phyloP scores from a whole-genome alignment of 2,113 vertebrate species.

The Strix uralensis region DNA sequence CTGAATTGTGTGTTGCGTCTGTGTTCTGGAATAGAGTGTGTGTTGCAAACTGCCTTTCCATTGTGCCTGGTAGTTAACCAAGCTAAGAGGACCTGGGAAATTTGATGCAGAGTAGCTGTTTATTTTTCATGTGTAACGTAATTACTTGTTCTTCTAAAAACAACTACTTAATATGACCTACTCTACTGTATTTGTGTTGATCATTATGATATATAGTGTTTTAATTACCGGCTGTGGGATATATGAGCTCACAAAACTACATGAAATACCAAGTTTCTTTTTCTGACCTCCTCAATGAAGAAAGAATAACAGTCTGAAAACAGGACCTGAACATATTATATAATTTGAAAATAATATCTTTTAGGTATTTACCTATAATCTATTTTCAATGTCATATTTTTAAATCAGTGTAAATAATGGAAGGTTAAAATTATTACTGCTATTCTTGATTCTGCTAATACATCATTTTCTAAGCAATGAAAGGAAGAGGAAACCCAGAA shows the following conservation, averaged over 20 bases:
- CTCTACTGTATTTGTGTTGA: not conserved
- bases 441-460: not conserved
- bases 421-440: not conserved
- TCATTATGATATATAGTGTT: not conserved
- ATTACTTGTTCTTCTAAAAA: not conserved
- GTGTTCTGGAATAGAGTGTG: not conserved
- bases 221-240: not conserved
- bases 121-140: not conserved
- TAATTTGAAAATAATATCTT: not conserved
- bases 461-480: not conserved
- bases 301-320: not conserved
- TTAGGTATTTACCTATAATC: not conserved
- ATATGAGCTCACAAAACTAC: not conserved
- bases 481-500: not conserved
- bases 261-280: not conserved
- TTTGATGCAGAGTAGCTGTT: not conserved
- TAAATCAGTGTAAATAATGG: not conserved
- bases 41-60: not conserved
- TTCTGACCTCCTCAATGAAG: not conserved
- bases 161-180: not conserved
- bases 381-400: not conserved
- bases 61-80: not conserved
- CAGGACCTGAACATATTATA: not conserved
- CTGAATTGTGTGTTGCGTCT: not conserved
- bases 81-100: not conserved